Conservation (phyloP, 2,888 invertebrate species). For the Corbicula japonica region DNA sequence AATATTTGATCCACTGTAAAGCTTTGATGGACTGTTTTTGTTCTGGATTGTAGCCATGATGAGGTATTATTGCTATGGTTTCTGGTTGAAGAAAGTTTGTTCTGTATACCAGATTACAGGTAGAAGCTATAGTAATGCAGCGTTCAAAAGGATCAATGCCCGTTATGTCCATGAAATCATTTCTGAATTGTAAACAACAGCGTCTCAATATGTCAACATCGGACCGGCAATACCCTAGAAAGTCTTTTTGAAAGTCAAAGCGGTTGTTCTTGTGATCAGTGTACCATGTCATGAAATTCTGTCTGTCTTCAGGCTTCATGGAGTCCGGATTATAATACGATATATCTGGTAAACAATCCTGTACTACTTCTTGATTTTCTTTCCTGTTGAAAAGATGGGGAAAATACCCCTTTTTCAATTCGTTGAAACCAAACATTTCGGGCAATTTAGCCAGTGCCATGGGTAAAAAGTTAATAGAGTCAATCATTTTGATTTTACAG, state of each 20-base stretch:
- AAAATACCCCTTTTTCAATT: slow-evolving; percentile 59
- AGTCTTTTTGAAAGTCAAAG: slow-evolving; percentile 34
- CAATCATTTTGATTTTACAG: slow-evolving; percentile 54
- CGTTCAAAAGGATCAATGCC: slow-evolving; percentile 51
- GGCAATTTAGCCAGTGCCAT: slow-evolving; percentile 59
- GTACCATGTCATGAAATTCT: slow-evolving; percentile 34
- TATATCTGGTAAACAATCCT: slow-evolving; percentile 36
- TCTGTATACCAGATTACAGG: slow-evolving; percentile 46
- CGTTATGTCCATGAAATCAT: slow-evolving; percentile 34
- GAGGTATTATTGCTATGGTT: slow-evolving; percentile 50
- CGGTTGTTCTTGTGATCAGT: slow-evolving; percentile 18
- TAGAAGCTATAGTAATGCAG: slow-evolving; percentile 50
- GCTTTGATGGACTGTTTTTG: slow-evolving; percentile 62
- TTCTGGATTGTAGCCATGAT: slow-evolving; percentile 55
- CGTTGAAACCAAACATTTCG: slow-evolving; percentile 48
- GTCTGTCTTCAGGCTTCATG: slow-evolving; percentile 30
- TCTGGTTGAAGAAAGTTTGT: slow-evolving; percentile 33
- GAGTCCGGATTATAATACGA: slow-evolving; percentile 22
- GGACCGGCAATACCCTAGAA: slow-evolving; percentile 35
- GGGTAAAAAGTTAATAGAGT: slow-evolving; percentile 57
- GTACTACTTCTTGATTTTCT: slow-evolving; percentile 35
- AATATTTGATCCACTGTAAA: slow-evolving; percentile 55
- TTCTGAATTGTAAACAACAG: slow-evolving; percentile 39
- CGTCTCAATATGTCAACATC: slow-evolving; percentile 47
- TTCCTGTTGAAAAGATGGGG: slow-evolving; percentile 47